A percentile compares a stretch with the other conserved stretches of the same genome.
phyloP scores from a whole-genome alignment of 2,113 vertebrate species.

The Carollia perspicillata region DNA sequence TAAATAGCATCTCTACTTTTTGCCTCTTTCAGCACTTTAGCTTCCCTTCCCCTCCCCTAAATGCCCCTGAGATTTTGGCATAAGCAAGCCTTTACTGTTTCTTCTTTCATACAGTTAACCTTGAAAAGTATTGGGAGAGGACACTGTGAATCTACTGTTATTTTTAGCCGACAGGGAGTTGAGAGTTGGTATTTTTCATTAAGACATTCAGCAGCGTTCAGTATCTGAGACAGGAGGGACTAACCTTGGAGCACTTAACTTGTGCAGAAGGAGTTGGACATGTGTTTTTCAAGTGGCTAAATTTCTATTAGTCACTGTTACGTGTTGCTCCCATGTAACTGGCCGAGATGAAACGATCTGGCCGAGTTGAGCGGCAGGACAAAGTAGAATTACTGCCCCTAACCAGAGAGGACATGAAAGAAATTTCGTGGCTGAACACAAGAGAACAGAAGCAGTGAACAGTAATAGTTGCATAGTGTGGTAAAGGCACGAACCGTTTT shows the following conservation, averaged over 20 bases:
- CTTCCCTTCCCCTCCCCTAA: not conserved
- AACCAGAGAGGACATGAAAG: not conserved
- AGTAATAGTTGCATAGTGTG: not conserved
- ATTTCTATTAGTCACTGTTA: not conserved
- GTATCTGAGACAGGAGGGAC: not conserved
- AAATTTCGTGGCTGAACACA: not conserved
- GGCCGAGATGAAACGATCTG: not conserved
- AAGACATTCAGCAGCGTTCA: not conserved
- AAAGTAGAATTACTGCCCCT: not conserved
- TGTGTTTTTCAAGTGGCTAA: not conserved
- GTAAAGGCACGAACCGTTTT: not conserved
- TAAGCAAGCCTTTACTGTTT: not conserved
- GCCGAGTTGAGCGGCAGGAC: not conserved
- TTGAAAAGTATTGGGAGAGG: constrained; percentile 59
- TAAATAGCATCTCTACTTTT: constrained; percentile 22
- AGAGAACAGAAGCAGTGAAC: not conserved
- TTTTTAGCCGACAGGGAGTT: constrained; percentile 67
- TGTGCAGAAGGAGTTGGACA: not conserved
- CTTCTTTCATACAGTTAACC: constrained; percentile 58
- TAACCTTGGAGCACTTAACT: not conserved
- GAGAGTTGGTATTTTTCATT: constrained; percentile 49
- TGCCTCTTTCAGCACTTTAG: constrained; percentile 22
- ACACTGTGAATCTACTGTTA: constrained; percentile 12
- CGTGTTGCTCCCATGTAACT: not conserved
- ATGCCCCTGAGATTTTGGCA: constrained; percentile 17